A percentile compares a stretch with the other conserved stretches of the same genome.
Conservation (phyloP, 2,888 invertebrate species). For the Leptinotarsa haldemani region DNA sequence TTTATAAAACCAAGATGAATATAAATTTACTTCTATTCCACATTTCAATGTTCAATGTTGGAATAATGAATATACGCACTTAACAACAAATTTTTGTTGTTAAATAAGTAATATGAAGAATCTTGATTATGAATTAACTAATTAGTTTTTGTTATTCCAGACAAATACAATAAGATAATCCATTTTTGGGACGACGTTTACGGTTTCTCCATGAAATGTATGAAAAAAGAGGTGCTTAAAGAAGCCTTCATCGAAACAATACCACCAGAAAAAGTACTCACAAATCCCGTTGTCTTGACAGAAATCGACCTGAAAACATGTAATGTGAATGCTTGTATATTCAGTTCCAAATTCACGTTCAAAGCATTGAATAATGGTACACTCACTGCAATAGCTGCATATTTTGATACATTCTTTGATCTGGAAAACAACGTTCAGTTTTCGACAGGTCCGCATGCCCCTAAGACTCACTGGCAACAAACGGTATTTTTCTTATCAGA, state of each 20-base stretch:
- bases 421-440: constrained; percentile 75
- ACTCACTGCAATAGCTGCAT: constrained; percentile 87
- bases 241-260: constrained; percentile 81
- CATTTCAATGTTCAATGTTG: too few species aligned
- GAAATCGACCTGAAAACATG: constrained; percentile 84
- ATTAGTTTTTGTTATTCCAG: constrained; percentile 61
- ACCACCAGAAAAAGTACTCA: constrained; percentile 74
- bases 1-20: too few species aligned
- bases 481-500: constrained; percentile 87
- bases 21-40: too few species aligned
- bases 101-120: background rate
- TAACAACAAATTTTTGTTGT: too few species aligned
- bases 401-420: constrained; percentile 91
- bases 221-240: constrained; percentile 84
- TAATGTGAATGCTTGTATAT: constrained; percentile 77
- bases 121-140: background rate
- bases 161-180: constrained; percentile 78
- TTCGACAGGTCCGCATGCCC: constrained; percentile 81
- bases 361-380: constrained; percentile 73
- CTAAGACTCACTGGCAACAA: constrained; percentile 94
- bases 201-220: constrained; percentile 92
- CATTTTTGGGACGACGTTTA: constrained; percentile 94
- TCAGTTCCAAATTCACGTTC: constrained; percentile 77
- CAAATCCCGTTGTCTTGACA: constrained; percentile 74
- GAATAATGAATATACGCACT: too few species aligned